phyloP scores from a whole-genome alignment of 35 echinoderm and acorn worm genomes.

The Heliocidaris tuberculata region DNA sequence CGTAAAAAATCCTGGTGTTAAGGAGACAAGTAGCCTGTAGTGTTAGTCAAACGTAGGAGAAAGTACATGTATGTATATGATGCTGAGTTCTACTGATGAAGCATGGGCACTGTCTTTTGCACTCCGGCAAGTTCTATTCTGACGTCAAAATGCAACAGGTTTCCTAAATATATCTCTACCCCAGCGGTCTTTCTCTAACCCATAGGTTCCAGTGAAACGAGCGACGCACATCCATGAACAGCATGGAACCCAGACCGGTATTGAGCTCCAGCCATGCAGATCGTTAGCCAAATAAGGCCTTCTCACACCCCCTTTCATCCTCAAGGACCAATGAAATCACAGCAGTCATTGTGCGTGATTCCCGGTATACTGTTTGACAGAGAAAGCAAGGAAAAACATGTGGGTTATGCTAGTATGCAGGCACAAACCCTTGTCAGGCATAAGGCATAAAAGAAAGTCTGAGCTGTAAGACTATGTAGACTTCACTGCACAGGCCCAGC shows the following conservation, averaged over 20 bases:
- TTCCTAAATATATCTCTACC: constrained; percentile 4
- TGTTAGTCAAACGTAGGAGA: neutral
- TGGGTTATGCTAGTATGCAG: neutral
- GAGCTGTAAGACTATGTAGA: no score
- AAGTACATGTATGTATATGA: no score
- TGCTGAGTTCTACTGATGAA: neutral
- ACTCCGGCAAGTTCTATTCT: neutral
- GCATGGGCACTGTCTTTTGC: neutral
- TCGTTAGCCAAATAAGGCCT: neutral
- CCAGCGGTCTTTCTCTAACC: neutral
- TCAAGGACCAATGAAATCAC: constrained; percentile 9
- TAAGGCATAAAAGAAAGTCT: no score
- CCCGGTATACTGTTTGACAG: neutral
- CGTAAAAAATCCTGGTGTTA: neutral
- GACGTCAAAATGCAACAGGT: neutral
- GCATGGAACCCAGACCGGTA: neutral
- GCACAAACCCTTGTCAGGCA: neutral
- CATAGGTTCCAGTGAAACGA: neutral
- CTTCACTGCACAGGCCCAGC: no score
- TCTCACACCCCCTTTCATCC: neutral
- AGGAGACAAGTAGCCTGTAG: neutral
- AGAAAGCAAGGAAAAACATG: no score
- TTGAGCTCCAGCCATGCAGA: neutral
- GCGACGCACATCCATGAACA: neutral
- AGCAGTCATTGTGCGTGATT: neutral